These are phyloP conservation scores for Eudasyphora cyanicolor DNA, from an alignment of 2,888 invertebrate species.

Conservation along the genomic window DNA sequence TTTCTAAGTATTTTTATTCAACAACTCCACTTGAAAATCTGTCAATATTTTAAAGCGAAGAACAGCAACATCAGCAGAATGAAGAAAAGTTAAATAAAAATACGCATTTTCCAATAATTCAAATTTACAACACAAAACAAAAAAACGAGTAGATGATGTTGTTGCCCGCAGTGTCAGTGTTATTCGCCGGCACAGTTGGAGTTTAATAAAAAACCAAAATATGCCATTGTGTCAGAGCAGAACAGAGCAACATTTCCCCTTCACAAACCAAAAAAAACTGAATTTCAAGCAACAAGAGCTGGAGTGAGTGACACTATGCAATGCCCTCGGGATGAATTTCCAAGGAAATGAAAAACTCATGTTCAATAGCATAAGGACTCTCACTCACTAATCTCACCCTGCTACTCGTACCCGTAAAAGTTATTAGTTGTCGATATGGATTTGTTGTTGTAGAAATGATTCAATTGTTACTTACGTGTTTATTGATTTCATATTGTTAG, in stretches of 20 bases:
- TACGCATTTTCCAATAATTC: neutral
- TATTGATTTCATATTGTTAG: constrained; percentile 39
- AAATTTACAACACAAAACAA: neutral
- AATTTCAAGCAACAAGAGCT: no score
- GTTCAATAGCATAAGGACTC: neutral
- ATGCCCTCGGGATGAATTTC: constrained; percentile 35
- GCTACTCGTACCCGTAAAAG: no score
- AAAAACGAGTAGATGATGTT: neutral
- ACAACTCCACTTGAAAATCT: constrained; percentile 57
- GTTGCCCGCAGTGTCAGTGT: constrained; percentile 55
- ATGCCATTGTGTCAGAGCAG: neutral
- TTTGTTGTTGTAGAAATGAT: constrained; percentile 4
- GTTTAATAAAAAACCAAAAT: constrained; percentile 67
- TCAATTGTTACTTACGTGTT: constrained; percentile 11
- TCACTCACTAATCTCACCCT: no score
- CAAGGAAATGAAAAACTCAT: constrained; percentile 56
- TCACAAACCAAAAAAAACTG: neutral
- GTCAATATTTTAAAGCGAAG: constrained; percentile 57
- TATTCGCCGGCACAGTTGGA: constrained; percentile 68
- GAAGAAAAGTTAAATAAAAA: neutral
- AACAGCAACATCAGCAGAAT: neutral
- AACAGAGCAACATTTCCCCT: neutral
- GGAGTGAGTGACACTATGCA: neutral
- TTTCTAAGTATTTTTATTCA: neutral
- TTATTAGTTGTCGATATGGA: constrained; percentile 21